phyloP scores from a whole-genome alignment of 2,113 vertebrate species.

The Actenoides lindsayi region DNA sequence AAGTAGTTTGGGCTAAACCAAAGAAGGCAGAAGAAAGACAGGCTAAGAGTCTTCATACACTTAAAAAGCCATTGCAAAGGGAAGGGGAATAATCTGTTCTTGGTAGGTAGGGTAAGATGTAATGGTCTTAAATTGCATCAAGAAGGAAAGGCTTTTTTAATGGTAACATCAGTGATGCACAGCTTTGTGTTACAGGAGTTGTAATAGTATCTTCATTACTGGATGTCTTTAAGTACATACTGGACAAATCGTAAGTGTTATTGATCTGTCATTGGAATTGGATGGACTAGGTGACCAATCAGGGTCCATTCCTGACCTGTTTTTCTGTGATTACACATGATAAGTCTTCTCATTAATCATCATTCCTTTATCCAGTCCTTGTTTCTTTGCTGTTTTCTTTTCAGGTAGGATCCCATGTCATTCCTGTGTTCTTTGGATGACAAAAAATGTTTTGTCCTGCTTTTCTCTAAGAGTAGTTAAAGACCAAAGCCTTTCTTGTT shows the following conservation, averaged over 20 bases:
- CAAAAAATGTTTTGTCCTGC: neutral
- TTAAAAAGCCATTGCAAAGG: neutral
- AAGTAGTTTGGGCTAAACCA: neutral
- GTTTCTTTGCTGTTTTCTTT: slow-evolving; percentile 5
- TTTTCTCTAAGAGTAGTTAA: neutral
- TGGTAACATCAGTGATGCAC: slow-evolving; percentile 35
- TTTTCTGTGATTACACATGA: slow-evolving; percentile 8
- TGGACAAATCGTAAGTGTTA: slow-evolving; percentile 20
- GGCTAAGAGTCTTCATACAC: neutral
- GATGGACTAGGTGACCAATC: slow-evolving; percentile 5
- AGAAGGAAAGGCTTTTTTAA: slow-evolving; percentile 31
- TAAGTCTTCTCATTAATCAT: neutral
- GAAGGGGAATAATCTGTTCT: neutral
- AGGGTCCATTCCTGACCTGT: neutral
- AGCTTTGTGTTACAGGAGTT: neutral
- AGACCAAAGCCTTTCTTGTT: neutral
- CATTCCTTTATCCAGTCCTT: neutral
- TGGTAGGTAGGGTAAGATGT: neutral
- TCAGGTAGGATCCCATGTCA: neutral
- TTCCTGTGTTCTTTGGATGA: neutral
- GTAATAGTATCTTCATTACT: slow-evolving; percentile 20
- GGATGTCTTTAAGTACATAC: neutral
- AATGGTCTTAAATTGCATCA: slow-evolving; percentile 48
- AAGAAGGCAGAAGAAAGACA: neutral
- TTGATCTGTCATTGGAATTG: slow-evolving; percentile 45